Evolutionary conservation across 2,113 vertebrate genomes (phyloP).

Genomic region (Ptilonorhynchus violaceus): DNA sequence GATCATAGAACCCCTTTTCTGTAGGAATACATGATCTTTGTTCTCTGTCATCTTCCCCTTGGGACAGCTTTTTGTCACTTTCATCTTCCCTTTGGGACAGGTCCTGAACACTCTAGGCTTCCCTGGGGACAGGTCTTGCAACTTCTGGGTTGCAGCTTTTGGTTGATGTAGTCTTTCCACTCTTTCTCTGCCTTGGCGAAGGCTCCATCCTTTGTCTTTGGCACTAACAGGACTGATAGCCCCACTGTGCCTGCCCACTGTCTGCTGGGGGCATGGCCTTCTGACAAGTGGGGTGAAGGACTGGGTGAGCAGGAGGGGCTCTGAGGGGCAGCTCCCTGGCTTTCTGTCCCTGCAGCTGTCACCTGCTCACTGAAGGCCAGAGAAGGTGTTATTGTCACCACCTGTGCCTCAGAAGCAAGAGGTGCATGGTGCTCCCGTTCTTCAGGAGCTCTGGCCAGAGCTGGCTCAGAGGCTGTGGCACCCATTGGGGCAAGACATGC

Average conservation of each 20-base stretch:
- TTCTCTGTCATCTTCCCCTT: not conserved
- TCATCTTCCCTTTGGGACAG: not conserved
- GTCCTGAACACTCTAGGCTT: not conserved
- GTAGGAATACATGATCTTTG: not conserved
- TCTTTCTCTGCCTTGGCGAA: not conserved
- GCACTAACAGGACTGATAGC: not conserved
- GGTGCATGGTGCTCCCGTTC: not conserved
- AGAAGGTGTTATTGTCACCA: not conserved
- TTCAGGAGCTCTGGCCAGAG: not conserved
- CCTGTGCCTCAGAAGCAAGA: not conserved
- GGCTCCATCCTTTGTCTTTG: not conserved
- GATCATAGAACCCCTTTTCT: too few relatives aligned
- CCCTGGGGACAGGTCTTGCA: not conserved
- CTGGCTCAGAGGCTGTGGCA: not conserved
- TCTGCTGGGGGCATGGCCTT: not conserved
- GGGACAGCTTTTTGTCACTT: not conserved
- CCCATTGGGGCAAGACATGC: not conserved
- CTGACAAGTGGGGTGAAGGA: not conserved
- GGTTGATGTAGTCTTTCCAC: not conserved
- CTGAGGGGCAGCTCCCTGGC: not conserved
- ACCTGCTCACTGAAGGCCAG: not conserved
- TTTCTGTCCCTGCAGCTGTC: not conserved
- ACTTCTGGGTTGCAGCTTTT: too few relatives aligned
- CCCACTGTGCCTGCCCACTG: not conserved
- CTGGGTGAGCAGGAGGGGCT: not conserved